phyloP scores from a whole-genome alignment of 2,888 invertebrate genomes.

The Notodonta ziczac region DNA sequence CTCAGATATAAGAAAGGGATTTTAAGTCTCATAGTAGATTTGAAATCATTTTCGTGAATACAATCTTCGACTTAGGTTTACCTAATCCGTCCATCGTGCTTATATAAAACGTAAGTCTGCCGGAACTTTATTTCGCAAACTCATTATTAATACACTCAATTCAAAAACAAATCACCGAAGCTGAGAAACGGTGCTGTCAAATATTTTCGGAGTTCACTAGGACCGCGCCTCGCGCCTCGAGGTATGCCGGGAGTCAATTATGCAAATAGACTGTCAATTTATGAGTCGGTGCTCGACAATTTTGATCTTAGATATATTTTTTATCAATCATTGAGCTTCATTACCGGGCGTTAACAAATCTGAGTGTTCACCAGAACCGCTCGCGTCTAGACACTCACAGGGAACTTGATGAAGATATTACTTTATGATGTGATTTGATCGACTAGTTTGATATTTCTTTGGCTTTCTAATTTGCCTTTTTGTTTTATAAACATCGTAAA shows the following conservation, averaged over 20 bases:
- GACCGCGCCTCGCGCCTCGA: neutral
- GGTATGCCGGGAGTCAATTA: constrained; percentile 26
- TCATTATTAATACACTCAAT: constrained; percentile 18
- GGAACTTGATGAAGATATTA: neutral
- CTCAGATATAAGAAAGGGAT: too few relatives aligned
- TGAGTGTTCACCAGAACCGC: neutral
- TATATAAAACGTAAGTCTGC: constrained; percentile 14
- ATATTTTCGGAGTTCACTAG: constrained; percentile 5
- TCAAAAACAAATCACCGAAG: constrained; percentile 25
- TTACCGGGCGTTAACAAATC: constrained; percentile 11
- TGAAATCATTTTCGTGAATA: constrained; percentile 8
- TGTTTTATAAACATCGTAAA: too few relatives aligned
- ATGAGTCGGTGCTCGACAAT: constrained; percentile 17
- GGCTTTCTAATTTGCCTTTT: neutral
- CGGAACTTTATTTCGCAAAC: constrained; percentile 11
- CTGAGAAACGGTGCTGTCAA: constrained; percentile 5
- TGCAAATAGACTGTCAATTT: constrained; percentile 49
- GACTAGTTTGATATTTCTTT: neutral
- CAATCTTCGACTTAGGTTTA: constrained; percentile 22
- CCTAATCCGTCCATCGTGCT: constrained; percentile 3
- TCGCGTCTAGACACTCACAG: neutral
- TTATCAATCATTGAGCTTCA: constrained; percentile 17
- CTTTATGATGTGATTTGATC: neutral
- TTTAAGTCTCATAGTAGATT: constrained; percentile 7
- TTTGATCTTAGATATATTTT: constrained; percentile 6